phyloP scores from a whole-genome alignment of 2,888 invertebrate species.

The Dilophus febrilis region DNA sequence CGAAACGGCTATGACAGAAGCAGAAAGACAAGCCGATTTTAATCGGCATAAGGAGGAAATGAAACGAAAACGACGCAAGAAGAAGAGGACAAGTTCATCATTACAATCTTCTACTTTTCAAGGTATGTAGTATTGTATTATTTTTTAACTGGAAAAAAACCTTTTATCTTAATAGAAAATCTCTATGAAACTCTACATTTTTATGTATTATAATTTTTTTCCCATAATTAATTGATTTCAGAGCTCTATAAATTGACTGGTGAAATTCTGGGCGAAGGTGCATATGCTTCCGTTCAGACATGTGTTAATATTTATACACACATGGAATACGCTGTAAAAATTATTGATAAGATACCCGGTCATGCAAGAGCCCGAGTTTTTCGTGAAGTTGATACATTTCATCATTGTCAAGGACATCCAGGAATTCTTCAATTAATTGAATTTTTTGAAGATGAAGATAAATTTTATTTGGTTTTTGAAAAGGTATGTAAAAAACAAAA shows the following conservation, averaged over 20 bases:
- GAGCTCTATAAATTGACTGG: conserved; percentile 91
- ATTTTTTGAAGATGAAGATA: conserved; percentile 92
- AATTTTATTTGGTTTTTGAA: conserved; percentile 96
- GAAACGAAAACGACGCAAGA: conserved; percentile 70
- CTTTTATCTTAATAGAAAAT: no score
- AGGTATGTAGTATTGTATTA: no score
- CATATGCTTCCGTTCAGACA: conserved; percentile 89
- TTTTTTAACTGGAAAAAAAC: no score
- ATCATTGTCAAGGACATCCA: conserved; percentile 92
- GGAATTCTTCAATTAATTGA: conserved; percentile 96
- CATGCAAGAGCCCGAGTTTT: conserved; percentile 86
- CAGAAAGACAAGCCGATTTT: conserved; percentile 36
- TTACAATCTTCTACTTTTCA: conserved; percentile 81
- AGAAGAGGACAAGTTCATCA: conserved; percentile 78
- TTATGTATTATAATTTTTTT: not conserved
- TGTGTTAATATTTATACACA: conserved; percentile 83
- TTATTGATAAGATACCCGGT: conserved; percentile 87
- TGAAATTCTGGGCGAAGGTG: conserved; percentile 90
- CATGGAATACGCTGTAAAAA: conserved; percentile 92
- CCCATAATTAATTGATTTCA: conserved; percentile 26
- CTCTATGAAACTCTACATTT: no score
- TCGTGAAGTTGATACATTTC: conserved; percentile 97
- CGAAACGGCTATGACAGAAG: conserved; percentile 28
- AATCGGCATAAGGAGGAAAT: conserved; percentile 75
- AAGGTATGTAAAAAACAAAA: no score